A percentile compares a stretch with the other conserved stretches of the same genome.
Conservation (phyloP, 2,113 vertebrate species). For the Machaerirhynchus nigripectus region DNA sequence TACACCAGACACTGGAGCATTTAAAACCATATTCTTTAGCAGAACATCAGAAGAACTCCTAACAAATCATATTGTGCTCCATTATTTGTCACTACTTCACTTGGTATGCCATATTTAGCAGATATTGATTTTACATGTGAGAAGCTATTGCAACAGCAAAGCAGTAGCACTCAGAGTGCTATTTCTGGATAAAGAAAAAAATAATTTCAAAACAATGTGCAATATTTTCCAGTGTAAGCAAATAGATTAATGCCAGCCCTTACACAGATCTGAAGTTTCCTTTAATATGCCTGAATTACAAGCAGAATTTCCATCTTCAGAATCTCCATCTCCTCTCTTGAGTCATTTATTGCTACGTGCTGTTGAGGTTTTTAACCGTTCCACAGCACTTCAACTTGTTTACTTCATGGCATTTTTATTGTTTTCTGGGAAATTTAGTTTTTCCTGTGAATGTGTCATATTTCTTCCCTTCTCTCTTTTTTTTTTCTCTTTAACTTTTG, state of each 20-base stretch:
- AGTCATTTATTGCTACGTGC: background rate
- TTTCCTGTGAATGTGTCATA: background rate
- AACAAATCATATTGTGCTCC: background rate
- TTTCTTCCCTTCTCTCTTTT: background rate
- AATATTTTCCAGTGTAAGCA: background rate
- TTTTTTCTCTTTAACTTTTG: background rate
- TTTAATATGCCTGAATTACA: background rate
- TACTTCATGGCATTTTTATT: background rate
- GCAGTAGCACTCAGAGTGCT: background rate
- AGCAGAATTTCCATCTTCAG: background rate
- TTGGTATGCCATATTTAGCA: background rate
- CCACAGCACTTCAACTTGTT: background rate
- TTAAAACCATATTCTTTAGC: background rate
- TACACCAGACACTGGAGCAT: background rate
- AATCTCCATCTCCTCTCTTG: background rate
- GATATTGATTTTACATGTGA: conserved; percentile 1
- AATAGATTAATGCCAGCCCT: background rate
- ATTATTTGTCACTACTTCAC: background rate
- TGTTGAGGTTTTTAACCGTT: background rate
- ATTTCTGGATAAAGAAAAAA: background rate
- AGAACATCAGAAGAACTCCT: background rate
- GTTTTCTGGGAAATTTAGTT: background rate
- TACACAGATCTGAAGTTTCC: background rate
- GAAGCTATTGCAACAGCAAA: background rate
- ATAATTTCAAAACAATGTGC: background rate